These are phyloP conservation scores for Maconellicoccus hirsutus DNA, from an alignment of 1,140 invertebrate genomes.

Conservation along the genomic window DNA sequence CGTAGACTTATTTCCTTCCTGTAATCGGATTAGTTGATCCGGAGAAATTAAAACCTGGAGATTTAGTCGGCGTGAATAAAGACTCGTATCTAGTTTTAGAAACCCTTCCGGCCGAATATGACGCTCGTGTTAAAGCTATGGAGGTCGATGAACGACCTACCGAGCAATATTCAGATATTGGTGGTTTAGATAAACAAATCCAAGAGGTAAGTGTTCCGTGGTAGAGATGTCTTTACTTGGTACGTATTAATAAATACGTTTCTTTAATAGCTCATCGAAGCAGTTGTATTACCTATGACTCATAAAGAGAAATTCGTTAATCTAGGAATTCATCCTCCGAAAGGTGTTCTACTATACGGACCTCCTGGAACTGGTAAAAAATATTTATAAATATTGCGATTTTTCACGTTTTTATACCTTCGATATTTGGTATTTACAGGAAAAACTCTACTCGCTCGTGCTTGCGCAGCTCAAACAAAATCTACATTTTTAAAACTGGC, in stretches of 20 bases:
- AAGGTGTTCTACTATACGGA: conserved; percentile 98
- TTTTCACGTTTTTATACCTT: not conserved
- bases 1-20: conserved; percentile 92
- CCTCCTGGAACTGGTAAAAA: conserved; percentile 98
- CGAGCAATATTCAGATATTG: conserved; percentile 99
- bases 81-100: conserved; percentile 98
- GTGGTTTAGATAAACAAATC: conserved; percentile 98
- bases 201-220: conserved; percentile 44
- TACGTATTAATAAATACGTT: conserved; percentile 93
- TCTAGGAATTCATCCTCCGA: conserved; percentile 99
- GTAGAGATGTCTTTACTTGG: too few species aligned
- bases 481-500: conserved; percentile 98
- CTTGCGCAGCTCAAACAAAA: conserved; percentile 98
- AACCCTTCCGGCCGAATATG: conserved; percentile 95
- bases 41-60: conserved; percentile 92
- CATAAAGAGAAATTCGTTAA: conserved; percentile 99
- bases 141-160: conserved; percentile 98
- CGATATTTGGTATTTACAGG: conserved; percentile 38
- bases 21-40: conserved; percentile 98
- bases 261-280: conserved; percentile 99
- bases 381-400: too few species aligned
- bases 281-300: conserved; percentile 94
- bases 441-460: conserved; percentile 94
- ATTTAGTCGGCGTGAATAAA: conserved; percentile 98
- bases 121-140: conserved; percentile 99